phyloP scores from a whole-genome alignment of 37 sponge, comb jelly and placozoan species.

The Axinella damicornis region DNA sequence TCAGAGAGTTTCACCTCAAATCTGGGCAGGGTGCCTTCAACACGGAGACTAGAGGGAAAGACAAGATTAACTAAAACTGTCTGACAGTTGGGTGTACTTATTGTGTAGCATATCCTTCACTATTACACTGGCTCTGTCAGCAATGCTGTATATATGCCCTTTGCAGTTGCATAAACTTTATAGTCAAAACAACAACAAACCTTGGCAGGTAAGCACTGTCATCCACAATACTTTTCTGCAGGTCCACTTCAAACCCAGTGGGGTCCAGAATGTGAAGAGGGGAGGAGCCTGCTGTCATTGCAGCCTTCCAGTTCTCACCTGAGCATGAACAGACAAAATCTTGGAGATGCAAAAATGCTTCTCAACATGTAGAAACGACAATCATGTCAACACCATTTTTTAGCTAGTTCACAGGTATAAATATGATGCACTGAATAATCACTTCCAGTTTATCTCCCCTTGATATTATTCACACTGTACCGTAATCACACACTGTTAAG shows the following conservation, averaged over 20 bases:
- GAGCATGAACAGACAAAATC: background rate
- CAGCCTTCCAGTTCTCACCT: slow-evolving; percentile 73
- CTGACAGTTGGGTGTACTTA: background rate
- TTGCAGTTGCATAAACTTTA: background rate
- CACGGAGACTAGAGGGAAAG: slow-evolving; percentile 20
- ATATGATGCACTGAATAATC: background rate
- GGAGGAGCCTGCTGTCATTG: slow-evolving; percentile 24
- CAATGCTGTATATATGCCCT: no score
- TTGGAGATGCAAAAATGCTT: background rate
- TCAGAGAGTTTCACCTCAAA: slow-evolving; percentile 65
- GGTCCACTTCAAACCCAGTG: slow-evolving; percentile 51
- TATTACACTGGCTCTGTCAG: no score
- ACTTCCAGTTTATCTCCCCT: no score
- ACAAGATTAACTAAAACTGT: no score
- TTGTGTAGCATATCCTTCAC: no score
- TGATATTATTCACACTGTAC: no score
- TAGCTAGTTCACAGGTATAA: no score
- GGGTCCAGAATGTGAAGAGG: slow-evolving; percentile 67
- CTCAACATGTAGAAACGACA: background rate
- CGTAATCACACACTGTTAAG: no score
- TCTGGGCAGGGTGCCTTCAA: slow-evolving; percentile 45
- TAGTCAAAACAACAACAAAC: slow-evolving; percentile 6
- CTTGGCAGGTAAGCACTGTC: slow-evolving; percentile 73
- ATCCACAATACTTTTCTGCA: slow-evolving; percentile 67
- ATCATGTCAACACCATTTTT: no score